Base-by-base conservation (phyloP, 2,888 invertebrate species). In the Xestoiulus laeticollis region DNA sequence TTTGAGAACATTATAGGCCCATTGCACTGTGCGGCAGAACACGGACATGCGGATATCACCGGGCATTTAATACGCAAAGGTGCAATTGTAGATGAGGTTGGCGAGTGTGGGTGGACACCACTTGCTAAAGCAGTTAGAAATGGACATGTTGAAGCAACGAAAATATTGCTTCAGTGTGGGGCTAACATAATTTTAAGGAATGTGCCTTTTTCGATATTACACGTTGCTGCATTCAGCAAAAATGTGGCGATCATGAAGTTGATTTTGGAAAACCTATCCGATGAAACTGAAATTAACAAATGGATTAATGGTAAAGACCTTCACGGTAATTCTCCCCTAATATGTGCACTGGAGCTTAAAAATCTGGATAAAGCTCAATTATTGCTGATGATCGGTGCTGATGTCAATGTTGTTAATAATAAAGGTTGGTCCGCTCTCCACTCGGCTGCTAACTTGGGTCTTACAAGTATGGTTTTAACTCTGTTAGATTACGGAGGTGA, bases 401-500 rank as follows among this genome's bases (percentile, higher is more conserved):
- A 94, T 90, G 94, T 96, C 0, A 94, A 95, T 91, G 91, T 90
- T 87, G 22, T 14, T 4, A 32, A 87, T 22, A 26, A 68, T 26
- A 38, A 22, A 5, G 84, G 84, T 43, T 83, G 14, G 33, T 82
- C 83, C 16, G 44, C 87, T 22, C 89, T 89, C 12, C 87, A 87
- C 33, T 10, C n/a, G 14, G 96, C 96, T 0, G 96, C 96, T 0
- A 94, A 94, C 89, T 93, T 94, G 16, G 94, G 94, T 88, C 93
- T 94, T 90, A 91, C 94, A n/a, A 91, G 92, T 33, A 94, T 94
- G 90, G 93, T 95, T 53, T 93, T 94, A 92, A 92, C 94, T 90
- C 91, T 97, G 89, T 92, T 97, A 88, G 93, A 94, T 89, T 93
- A 94, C 88, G 96, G 95, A 0, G 96, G 96, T n/a, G 14, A 22